Base-by-base conservation (phyloP, 1,140 invertebrate species). In the Sarcophaga peregrina region DNA sequence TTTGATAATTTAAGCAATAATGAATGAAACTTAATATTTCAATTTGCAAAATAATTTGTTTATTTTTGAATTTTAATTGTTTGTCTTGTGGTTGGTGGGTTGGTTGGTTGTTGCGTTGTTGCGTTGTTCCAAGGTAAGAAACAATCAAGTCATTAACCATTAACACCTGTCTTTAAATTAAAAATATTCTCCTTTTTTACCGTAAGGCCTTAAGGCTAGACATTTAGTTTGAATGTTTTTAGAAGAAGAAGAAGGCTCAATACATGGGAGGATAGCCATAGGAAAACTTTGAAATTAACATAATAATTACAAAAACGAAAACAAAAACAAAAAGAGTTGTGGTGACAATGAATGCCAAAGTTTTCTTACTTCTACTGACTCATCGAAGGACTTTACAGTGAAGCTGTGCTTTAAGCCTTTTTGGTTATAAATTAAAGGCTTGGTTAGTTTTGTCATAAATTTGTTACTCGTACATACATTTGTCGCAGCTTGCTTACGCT, bases 131-230 rank as follows among this genome's bases (percentile, higher is more conserved):
- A 4, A 2, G 25, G 25, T 37, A 37, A 37, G 25, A 74, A 78
- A 78, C 75, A 78, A 78, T 78, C 47, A 52, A 78, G 47, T 78
- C 75, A 78, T 78, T 78, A 78, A 78, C 47, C 75, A 78, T 78
- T 78, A 78, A 78, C 75, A 78, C 75, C 75, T 78, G 75, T 78
- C 75, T 78, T 20, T n/a, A n/a, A 17, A 50, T 25, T 37, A 37
- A 75, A 78, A 50, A 78, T 20, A 25, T 78, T 50, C 6, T 78
- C 8, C n/a, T 13, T 78, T 50, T 5, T 50, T 8, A 8, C n/a
- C 0, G 75, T 50, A n/a, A 6, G 17, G 62, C 11, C 62, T 72
- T 25, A 72, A 25, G 17, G 37, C 62, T 37, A 37, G 25, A 37
- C 25, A 37, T 37, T 4, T 37, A 37, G 25, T 2, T 2, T 37